These are phyloP conservation scores for Bibio marci DNA, from an alignment of 2,888 invertebrate genomes.

Conservation along the genomic window DNA sequence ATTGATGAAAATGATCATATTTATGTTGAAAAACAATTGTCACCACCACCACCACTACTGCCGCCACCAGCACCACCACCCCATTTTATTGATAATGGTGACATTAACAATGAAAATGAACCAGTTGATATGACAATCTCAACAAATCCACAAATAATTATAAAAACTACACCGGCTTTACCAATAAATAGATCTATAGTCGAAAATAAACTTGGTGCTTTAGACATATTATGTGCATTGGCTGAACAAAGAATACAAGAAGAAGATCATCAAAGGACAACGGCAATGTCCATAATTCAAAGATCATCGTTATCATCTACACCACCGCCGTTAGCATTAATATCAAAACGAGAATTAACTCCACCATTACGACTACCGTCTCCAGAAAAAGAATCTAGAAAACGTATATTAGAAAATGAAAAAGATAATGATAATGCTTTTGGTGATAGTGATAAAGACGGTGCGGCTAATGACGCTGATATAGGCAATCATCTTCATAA, in stretches of 20 bases:
- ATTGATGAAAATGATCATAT: conserved; percentile 8
- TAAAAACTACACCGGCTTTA: too few species aligned
- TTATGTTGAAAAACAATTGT: conserved; percentile 5
- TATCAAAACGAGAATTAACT: too few species aligned
- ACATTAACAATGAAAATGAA: background rate
- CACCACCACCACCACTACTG: conserved; percentile 5
- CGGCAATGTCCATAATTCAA: too few species aligned
- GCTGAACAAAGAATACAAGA: conserved; percentile 72
- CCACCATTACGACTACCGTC: background rate
- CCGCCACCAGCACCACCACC: conserved; percentile 4
- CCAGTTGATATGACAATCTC: background rate
- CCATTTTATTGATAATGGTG: background rate
- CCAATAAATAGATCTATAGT: too few species aligned
- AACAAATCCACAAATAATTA: background rate
- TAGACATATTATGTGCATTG: conserved; percentile 63
- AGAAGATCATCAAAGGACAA: conserved; percentile 39
- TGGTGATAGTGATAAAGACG: too few species aligned
- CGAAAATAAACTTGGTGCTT: conserved; percentile 38
- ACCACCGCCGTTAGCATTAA: too few species aligned
- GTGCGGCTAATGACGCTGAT: too few species aligned
- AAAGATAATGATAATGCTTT: conserved; percentile 31
- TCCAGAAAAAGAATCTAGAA: background rate
- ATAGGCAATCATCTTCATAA: too few species aligned
- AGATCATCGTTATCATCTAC: conserved; percentile 3
- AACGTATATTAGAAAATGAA: conserved; percentile 10